These are phyloP conservation scores for Euthynnus affinis DNA, from an alignment of 2,797 vertebrate genomes.

Conservation along the genomic window DNA sequence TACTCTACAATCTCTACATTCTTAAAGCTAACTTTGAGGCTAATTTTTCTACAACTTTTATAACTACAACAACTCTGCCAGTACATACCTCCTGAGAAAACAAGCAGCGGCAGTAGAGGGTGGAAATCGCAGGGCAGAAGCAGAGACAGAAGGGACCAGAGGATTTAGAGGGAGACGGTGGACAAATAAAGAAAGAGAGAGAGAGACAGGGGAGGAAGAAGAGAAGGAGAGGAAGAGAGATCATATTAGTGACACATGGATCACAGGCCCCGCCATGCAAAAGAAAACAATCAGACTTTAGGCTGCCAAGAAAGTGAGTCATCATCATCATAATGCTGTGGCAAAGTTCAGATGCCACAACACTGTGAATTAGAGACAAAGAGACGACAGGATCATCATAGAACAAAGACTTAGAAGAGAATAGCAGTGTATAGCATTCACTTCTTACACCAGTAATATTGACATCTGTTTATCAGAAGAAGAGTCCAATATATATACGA, in stretches of 20 bases:
- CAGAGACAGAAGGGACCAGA: constrained; percentile 73
- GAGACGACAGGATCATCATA: constrained; percentile 48
- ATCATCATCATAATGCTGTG: constrained; percentile 58
- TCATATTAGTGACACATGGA: constrained; percentile 82
- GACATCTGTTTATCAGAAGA: not conserved
- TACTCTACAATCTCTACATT: constrained; percentile 35
- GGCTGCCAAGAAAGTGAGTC: constrained; percentile 57
- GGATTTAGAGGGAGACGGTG: constrained; percentile 68
- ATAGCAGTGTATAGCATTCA: constrained; percentile 15
- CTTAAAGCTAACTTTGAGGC: not conserved
- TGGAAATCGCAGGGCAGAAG: constrained; percentile 84
- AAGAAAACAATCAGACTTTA: constrained; percentile 71
- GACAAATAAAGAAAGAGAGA: constrained; percentile 57
- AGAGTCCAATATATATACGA: not conserved
- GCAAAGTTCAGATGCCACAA: constrained; percentile 42
- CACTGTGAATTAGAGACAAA: constrained; percentile 51
- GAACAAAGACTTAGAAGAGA: constrained; percentile 59
- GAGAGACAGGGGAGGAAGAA: constrained; percentile 48
- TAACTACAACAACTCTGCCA: constrained; percentile 50
- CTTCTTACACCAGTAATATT: not conserved
- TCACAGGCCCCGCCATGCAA: constrained; percentile 82
- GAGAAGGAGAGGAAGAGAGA: constrained; percentile 59
- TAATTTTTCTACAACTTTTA: constrained; percentile 26
- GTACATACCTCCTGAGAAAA: constrained; percentile 90
- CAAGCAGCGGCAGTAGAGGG: constrained; percentile 83